Evolutionary conservation across 2,888 invertebrate species (phyloP), one percentile per base, ranked within the genome.

Genomic region (Callinectes sapidus): DNA sequence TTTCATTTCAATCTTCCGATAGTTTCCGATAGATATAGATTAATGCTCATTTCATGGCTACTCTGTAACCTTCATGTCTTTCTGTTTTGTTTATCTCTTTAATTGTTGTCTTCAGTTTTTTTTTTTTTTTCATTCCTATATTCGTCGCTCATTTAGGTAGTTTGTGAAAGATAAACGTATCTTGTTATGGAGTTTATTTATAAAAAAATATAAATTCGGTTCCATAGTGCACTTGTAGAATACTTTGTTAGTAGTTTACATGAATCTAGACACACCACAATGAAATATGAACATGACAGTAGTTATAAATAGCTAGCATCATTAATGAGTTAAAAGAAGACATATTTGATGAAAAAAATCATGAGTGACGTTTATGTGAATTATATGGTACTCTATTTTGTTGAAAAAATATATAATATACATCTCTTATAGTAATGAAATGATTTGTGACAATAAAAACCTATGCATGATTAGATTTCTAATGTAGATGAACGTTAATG

Each of bases 141-240:
- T 35, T 35, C 13, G 35, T 16, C 10, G 5, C 35, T 81, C 2
- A 32, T 81, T 32, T 3, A 32, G 35, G 16, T 35, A 16, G 14
- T 35, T 35, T 81, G 32, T 32, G 5, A 81, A n/a, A 32, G 32
- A 81, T 35, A 81, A 32, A 16, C n/a, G 1, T 81, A 16, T 35
- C 35, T 16, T 81, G 3, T 18, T 16, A 48, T 87, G 23, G 1
- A 18, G 81, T 81, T 81, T 81, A 81, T 81, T 81, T 81, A 90
- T 85, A n/a, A n/a, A 90, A 85, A 86, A n/a, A 85, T 54, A 90
- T 90, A 85, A 28, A 54, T 48, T 81, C n/a, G 35, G 81, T 35
- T 81, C 16, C 81, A 81, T 35, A 81, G 48, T 48, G 48, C 16
- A 2, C 81, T 81, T 81, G n/a, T 18, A 88, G 2, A 5, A 28